phyloP scores from a whole-genome alignment of 2,888 invertebrate species.

The Ischnura elegans region DNA sequence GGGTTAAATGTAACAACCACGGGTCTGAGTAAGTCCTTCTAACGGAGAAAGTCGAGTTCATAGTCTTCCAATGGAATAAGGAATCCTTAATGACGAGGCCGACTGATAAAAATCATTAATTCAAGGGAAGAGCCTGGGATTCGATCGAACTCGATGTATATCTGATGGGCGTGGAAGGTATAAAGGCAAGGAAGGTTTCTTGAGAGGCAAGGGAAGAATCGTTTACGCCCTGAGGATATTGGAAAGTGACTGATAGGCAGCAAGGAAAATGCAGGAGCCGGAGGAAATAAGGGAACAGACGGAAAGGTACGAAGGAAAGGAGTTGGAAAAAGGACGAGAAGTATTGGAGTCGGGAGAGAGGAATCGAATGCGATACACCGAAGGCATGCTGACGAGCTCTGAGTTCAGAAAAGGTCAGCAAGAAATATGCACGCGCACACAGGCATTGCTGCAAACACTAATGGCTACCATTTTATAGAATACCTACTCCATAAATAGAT shows the following conservation, averaged over 20 bases:
- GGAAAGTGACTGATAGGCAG: background rate
- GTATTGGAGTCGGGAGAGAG: background rate
- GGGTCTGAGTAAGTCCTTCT: too few relatives aligned
- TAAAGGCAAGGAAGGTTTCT: background rate
- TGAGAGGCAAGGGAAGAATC: background rate
- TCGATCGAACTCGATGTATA: conserved; percentile 11
- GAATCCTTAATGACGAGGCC: background rate
- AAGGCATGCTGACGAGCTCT: too few relatives aligned
- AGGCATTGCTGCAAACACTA: too few relatives aligned
- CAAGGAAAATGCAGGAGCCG: background rate
- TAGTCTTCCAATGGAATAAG: background rate
- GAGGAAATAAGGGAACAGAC: background rate
- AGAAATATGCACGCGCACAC: too few relatives aligned
- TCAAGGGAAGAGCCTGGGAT: background rate
- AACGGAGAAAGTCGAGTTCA: too few relatives aligned
- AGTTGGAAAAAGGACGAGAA: background rate
- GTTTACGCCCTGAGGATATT: conserved; percentile 23
- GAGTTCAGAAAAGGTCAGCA: too few relatives aligned
- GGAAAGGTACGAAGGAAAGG: background rate
- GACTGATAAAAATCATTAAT: conserved; percentile 50
- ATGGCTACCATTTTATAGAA: too few relatives aligned
- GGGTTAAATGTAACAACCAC: too few relatives aligned
- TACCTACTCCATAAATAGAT: too few relatives aligned
- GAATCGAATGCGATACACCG: background rate
- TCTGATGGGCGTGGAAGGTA: conserved; percentile 1